Percentiles rank a stretch among this genome's conserved stretches.
These are phyloP conservation scores for Paracyprichromis sp. DNA, from an alignment of 2,113 vertebrate species.

Conservation along the genomic window DNA sequence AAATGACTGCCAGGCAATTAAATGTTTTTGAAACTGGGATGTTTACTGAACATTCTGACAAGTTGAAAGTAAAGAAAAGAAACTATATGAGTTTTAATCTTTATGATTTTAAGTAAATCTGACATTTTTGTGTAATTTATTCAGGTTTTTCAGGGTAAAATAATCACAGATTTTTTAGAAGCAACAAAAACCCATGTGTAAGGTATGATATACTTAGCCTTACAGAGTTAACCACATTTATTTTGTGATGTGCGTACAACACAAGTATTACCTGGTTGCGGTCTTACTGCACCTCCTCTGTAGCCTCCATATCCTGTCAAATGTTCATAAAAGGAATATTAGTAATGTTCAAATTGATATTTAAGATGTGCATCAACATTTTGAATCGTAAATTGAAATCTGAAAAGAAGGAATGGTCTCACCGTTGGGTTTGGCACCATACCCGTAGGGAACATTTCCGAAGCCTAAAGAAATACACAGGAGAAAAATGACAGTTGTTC, in stretches of 20 bases:
- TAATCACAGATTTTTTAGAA: not conserved
- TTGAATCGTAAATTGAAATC: not conserved
- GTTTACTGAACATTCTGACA: not conserved
- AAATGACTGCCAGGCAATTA: not conserved
- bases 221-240: not conserved
- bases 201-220: not conserved
- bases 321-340: not conserved
- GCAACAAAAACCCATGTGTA: not conserved
- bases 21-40: not conserved
- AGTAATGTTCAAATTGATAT: not conserved
- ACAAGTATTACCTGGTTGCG: slow-evolving; percentile 5
- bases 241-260: not conserved
- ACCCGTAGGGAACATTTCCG: slow-evolving; percentile 21
- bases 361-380: not conserved
- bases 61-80: not conserved
- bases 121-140: not conserved
- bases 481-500: not conserved
- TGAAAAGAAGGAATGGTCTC: not conserved
- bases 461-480: slow-evolving; percentile 7
- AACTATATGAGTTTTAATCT: not conserved
- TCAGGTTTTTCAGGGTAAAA: not conserved
- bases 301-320: slow-evolving; percentile 29
- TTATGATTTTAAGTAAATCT: not conserved
- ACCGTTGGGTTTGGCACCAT: slow-evolving; percentile 35
- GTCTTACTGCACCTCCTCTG: slow-evolving; percentile 14